Base-by-base conservation (phyloP, 2,113 vertebrate genomes). In the Rhagologus leucostigma region DNA sequence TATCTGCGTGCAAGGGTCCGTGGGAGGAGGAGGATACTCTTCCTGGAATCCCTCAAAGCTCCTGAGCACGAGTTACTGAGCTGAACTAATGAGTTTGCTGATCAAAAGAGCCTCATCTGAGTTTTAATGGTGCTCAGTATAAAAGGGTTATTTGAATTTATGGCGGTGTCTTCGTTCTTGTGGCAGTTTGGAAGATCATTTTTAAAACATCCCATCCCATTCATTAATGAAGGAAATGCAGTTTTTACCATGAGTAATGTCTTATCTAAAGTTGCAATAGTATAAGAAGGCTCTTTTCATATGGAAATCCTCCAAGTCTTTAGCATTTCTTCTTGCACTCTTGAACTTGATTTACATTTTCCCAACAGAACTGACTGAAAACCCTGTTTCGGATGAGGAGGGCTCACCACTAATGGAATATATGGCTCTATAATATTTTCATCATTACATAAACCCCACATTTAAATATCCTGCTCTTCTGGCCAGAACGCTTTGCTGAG, bases 381-480 rank as follows among this genome's bases (percentile, higher is more conserved):
- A 7, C n/a, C 3, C 53, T 8, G 37, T 30, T 88, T 44, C 32
- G 76, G 74, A 71, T 71, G 57, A 91, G 41, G 23, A 73, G 59
- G 37, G 53, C 60, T 49, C 85, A 42, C 74, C 65, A 18, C 71
- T 80, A n/a, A 35, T 50, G 46, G 53, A 76, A 88, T 88, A 50
- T 46, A 65, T 22, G 57, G 39, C 55, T 50, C 83, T 76, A 11
- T 77, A 85, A 92, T 93, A 86, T 74, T 86, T 85, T 59, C 83
- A 86, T 87, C 90, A 55, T 88, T 80, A 44, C 67, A 84, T 89
- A 81, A 94, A 79, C 3, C 76, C 46, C 20, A 9, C 52, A 69
- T 93, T 97, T 90, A 69, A 92, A 93, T 67, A 79, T 21, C 91
- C 35, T 90, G 85, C 75, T 90, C 75, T 74, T 50, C 93, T 79